phyloP scores from a whole-genome alignment of 2,888 invertebrate genomes.

The Phanerotoma sp. region DNA sequence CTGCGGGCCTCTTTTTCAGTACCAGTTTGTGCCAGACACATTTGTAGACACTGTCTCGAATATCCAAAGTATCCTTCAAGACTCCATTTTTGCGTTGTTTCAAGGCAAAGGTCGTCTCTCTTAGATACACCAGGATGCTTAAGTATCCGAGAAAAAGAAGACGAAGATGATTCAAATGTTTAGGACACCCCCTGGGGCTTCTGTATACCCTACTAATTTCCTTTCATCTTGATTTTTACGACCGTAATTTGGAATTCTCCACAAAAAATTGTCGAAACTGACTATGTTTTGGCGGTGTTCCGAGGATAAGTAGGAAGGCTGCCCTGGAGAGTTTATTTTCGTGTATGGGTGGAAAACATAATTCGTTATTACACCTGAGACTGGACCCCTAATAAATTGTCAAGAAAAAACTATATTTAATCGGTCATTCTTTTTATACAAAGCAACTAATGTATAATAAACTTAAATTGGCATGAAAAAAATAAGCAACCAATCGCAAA shows the following conservation, averaged over 20 bases:
- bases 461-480: too few relatives aligned
- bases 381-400: too few relatives aligned
- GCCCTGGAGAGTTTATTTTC: not conserved
- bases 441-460: too few relatives aligned
- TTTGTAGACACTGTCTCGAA: constrained; percentile 11
- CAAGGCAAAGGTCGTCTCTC: constrained; percentile 19
- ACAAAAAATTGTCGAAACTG: constrained; percentile 40
- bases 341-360: not conserved
- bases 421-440: too few relatives aligned
- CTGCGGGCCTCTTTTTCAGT: constrained; percentile 30
- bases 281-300: not conserved
- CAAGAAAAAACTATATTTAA: too few relatives aligned
- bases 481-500: too few relatives aligned
- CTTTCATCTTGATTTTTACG: constrained; percentile 48
- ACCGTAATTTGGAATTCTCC: constrained; percentile 53
- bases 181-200: constrained; percentile 38
- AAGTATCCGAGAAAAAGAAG: not conserved
- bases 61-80: not conserved
- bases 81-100: constrained; percentile 17
- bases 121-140: too few relatives aligned
- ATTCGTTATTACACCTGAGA: constrained; percentile 12
- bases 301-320: not conserved
- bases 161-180: not conserved
- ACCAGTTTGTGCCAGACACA: constrained; percentile 13
- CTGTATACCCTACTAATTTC: constrained; percentile 29